A percentile compares a stretch with the other conserved stretches of the same genome.
phyloP scores from a whole-genome alignment of 2,888 invertebrate species.

The Sycophila texana region DNA sequence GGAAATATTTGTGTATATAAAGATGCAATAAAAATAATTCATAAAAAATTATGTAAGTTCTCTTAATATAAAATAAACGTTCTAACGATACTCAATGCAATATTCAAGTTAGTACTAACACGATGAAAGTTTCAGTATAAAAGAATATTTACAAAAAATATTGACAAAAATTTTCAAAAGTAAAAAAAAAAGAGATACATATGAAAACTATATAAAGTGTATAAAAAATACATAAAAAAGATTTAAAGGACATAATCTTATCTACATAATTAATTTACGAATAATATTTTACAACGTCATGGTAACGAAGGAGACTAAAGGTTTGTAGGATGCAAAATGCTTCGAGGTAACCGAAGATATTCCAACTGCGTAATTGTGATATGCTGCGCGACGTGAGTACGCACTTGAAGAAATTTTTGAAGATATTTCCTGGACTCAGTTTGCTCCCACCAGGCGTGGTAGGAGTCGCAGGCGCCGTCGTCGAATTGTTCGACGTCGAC shows the following conservation, averaged over 20 bases:
- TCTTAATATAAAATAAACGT: not conserved
- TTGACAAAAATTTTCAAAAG: not conserved
- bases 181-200: not conserved
- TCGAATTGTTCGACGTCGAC: constrained; percentile 71
- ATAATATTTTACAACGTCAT: not conserved
- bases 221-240: not conserved
- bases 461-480: constrained; percentile 78
- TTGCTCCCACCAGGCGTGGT: constrained; percentile 81
- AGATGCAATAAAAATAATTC: not conserved
- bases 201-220: not conserved
- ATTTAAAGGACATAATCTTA: not conserved
- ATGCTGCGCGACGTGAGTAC: constrained; percentile 72
- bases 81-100: not conserved
- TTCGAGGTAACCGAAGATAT: constrained; percentile 16
- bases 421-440: constrained; percentile 91
- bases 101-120: not conserved
- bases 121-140: not conserved
- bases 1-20: constrained; percentile 32
- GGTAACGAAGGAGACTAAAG: not conserved
- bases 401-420: constrained; percentile 98
- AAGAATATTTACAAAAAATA: not conserved
- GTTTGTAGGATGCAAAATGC: not conserved
- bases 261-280: not conserved
- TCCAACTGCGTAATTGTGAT: constrained; percentile 62
- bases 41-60: not conserved